phyloP scores from a whole-genome alignment of 2,797 vertebrate species.

The Tolypeutes matacus region DNA sequence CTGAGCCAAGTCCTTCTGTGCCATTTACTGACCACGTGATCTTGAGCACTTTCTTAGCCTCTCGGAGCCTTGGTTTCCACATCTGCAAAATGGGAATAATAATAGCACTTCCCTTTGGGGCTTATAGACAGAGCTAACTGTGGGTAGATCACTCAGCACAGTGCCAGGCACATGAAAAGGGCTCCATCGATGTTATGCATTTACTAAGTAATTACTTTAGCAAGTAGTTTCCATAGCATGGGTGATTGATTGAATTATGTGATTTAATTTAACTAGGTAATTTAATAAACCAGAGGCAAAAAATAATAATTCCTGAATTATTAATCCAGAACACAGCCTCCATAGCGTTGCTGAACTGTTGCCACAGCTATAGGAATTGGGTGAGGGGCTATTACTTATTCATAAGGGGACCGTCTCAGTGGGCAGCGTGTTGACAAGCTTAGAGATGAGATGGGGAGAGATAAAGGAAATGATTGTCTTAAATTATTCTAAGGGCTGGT shows the following conservation, averaged over 20 bases:
- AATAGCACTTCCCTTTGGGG: background rate
- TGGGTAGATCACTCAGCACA: background rate
- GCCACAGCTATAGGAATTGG: background rate
- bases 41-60: background rate
- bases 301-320: conserved; percentile 5
- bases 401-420: background rate
- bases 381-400: background rate
- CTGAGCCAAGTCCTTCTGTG: background rate
- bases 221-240: background rate
- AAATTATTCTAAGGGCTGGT: background rate
- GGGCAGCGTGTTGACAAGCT: background rate
- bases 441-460: background rate
- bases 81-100: background rate
- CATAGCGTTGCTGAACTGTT: background rate
- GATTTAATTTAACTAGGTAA: background rate
- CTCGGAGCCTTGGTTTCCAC: background rate
- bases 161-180: background rate
- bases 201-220: background rate
- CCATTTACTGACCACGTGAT: background rate
- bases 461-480: background rate
- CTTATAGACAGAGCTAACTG: background rate
- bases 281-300: background rate
- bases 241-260: background rate
- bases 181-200: background rate
- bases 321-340: background rate